A percentile compares a stretch with the other conserved stretches of the same genome.
Conservation (phyloP, 2,888 invertebrate species). For the Cabera pusaria region DNA sequence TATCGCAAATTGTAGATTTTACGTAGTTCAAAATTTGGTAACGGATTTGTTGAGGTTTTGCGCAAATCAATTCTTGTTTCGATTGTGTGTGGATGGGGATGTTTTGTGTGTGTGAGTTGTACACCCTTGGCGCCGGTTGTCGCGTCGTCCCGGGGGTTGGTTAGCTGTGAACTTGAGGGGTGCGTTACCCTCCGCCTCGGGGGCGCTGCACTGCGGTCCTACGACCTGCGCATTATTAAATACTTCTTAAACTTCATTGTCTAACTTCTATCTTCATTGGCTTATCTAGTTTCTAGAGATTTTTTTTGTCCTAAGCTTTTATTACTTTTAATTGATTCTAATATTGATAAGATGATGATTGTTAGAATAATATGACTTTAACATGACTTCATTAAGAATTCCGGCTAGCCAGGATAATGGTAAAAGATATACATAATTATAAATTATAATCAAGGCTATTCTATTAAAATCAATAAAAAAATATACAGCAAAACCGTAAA, state of each 20-base stretch:
- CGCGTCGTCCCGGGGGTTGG: conserved; percentile 61
- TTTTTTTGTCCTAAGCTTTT: too few relatives aligned
- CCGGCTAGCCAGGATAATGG: too few relatives aligned
- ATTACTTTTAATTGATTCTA: too few relatives aligned
- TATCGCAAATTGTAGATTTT: conserved; percentile 9
- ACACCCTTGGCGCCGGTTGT: conserved; percentile 44
- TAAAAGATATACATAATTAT: too few relatives aligned
- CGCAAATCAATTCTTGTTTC: conserved; percentile 43
- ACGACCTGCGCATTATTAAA: conserved; percentile 45
- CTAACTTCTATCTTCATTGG: conserved; percentile 2
- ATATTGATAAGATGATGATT: too few relatives aligned
- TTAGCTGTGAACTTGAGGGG: conserved; percentile 77
- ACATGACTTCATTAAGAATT: too few relatives aligned
- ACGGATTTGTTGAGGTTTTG: conserved; percentile 32
- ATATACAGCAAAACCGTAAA: too few relatives aligned
- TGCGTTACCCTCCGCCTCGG: conserved; percentile 68
- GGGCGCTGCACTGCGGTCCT: conserved; percentile 48
- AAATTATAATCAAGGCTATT: too few relatives aligned
- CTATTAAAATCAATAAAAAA: too few relatives aligned
- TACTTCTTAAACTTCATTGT: conserved; percentile 17
- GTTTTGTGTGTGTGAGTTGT: conserved; percentile 43
- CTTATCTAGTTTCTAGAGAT: too few relatives aligned
- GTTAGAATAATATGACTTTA: too few relatives aligned
- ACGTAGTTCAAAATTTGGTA: conserved; percentile 17
- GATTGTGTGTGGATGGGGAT: conserved; percentile 39